These are phyloP conservation scores for Empis stercorea DNA, from an alignment of 2,888 invertebrate species.

Conservation along the genomic window DNA sequence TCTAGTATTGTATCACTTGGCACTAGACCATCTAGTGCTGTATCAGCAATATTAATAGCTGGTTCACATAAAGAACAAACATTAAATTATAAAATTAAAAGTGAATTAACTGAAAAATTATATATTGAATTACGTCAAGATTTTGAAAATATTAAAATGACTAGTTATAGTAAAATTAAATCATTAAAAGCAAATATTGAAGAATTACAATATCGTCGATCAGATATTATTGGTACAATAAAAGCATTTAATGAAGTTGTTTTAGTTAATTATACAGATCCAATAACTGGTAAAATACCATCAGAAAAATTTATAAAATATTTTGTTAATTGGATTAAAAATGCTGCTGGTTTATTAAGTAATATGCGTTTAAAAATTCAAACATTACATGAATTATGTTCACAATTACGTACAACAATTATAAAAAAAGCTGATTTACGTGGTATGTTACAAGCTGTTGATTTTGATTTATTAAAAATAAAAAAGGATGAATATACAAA, in stretches of 20 bases:
- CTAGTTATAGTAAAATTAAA: too few relatives aligned
- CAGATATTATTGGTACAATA: constrained; percentile 37
- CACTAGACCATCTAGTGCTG: not conserved
- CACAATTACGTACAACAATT: constrained; percentile 28
- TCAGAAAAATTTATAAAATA: constrained; percentile 38
- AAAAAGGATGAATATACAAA: constrained; percentile 38
- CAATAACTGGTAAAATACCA: constrained; percentile 37
- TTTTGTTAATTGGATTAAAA: constrained; percentile 42
- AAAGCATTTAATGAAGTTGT: constrained; percentile 37
- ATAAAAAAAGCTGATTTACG: constrained; percentile 39
- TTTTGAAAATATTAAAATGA: constrained; percentile 17
- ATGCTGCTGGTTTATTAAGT: constrained; percentile 37
- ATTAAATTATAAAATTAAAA: constrained; percentile 21
- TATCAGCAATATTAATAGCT: not conserved
- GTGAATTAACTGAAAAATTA: constrained; percentile 28
- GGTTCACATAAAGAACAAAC: not conserved
- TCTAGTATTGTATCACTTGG: constrained; percentile 14
- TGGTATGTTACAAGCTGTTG: constrained; percentile 41
- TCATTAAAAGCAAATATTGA: constrained; percentile 32
- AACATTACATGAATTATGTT: constrained; percentile 37
- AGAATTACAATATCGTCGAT: constrained; percentile 37
- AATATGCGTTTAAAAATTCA: constrained; percentile 41
- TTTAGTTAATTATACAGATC: constrained; percentile 29
- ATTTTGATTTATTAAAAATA: constrained; percentile 45
- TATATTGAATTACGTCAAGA: constrained; percentile 24